Evolutionary conservation across 2,113 vertebrate species (phyloP).

Genomic region (Zosterops hypoxanthus): DNA sequence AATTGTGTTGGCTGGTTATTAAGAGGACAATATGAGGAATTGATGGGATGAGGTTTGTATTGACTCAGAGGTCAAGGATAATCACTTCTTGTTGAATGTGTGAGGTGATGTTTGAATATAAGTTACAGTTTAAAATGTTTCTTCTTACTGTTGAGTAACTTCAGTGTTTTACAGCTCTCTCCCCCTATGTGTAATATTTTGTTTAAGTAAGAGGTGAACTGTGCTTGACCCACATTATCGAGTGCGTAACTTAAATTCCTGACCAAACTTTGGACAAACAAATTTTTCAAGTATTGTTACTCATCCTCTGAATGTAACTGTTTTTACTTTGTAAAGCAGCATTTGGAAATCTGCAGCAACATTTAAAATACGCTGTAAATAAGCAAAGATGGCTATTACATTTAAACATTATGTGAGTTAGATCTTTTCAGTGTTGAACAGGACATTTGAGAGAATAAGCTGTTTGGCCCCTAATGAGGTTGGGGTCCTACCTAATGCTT

Average conservation of each 20-base stretch:
- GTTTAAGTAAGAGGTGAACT: slow-evolving; percentile 70
- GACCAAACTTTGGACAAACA: slow-evolving; percentile 20
- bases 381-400: neutral
- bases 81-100: neutral
- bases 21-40: neutral
- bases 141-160: neutral
- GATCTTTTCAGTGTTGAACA: neutral
- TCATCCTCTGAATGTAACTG: neutral
- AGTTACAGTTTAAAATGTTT: slow-evolving; percentile 15
- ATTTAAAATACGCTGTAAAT: slow-evolving; percentile 19
- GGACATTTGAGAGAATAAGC: neutral
- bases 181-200: neutral
- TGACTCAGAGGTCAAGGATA: neutral
- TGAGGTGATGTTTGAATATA: slow-evolving; percentile 2
- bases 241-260: slow-evolving; percentile 70
- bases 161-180: neutral
- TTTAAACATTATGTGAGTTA: neutral
- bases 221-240: slow-evolving; percentile 57
- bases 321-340: neutral
- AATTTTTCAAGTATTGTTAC: slow-evolving; percentile 6
- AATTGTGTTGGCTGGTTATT: neutral
- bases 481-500: fast-evolving
- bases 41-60: neutral
- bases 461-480: neutral
- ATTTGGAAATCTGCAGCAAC: neutral